These are phyloP conservation scores for Bombus soroeensis DNA, from an alignment of 1,140 invertebrate species.

Conservation along the genomic window DNA sequence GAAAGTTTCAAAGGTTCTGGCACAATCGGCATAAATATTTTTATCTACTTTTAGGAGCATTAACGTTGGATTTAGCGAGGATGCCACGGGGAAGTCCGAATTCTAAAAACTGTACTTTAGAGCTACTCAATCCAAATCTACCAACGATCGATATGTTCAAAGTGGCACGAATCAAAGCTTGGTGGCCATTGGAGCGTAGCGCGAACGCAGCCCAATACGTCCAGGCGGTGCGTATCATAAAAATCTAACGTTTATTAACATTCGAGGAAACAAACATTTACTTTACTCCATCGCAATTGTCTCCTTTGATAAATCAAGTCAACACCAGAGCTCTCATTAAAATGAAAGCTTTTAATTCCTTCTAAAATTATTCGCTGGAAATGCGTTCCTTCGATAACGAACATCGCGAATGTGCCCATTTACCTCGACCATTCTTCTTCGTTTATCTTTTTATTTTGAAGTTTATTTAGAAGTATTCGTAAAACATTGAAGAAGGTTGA, in stretches of 20 bases:
- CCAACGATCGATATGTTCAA: constrained; percentile 91
- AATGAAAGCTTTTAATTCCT: neutral
- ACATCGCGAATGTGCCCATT: neutral
- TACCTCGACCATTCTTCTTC: neutral
- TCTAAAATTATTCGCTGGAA: neutral
- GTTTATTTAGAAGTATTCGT: neutral
- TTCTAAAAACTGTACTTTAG: constrained; percentile 84
- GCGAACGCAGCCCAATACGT: constrained; percentile 72
- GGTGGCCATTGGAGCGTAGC: constrained; percentile 90
- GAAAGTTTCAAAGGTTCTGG: neutral
- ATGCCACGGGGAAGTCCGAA: constrained; percentile 85
- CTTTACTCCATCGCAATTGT: neutral
- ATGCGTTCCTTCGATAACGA: neutral
- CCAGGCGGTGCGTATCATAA: constrained; percentile 76
- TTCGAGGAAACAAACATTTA: neutral
- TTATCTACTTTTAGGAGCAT: constrained; percentile 74
- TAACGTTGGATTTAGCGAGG: constrained; percentile 85
- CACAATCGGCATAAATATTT: neutral
- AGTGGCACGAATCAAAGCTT: constrained; percentile 87
- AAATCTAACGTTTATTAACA: neutral
- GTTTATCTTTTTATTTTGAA: neutral
- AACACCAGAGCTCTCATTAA: neutral
- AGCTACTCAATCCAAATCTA: constrained; percentile 85
- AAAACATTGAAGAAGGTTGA: neutral
- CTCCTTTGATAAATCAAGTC: neutral